Evolutionary conservation across 2,888 invertebrate genomes (phyloP).

Genomic region (Agapostemon virescens): DNA sequence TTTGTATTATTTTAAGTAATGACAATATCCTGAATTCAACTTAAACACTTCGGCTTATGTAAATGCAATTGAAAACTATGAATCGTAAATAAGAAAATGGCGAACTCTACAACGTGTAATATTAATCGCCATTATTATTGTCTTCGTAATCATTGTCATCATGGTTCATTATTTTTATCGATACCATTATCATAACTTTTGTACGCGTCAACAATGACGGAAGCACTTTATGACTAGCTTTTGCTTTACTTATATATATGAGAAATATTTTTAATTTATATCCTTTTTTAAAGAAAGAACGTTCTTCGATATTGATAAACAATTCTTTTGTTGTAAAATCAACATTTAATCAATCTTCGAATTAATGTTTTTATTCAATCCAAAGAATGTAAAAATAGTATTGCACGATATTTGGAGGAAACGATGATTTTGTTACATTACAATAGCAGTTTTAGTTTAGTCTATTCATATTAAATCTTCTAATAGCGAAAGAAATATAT

Average conservation of each 20-base stretch:
- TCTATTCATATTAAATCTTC: neutral
- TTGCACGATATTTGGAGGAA: neutral
- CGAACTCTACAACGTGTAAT: neutral
- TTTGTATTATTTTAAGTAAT: constrained; percentile 12
- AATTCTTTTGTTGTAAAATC: neutral
- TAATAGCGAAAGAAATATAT: neutral
- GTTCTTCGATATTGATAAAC: neutral
- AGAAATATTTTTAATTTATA: neutral
- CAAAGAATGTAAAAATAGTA: neutral
- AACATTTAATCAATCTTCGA: neutral
- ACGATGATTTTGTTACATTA: too few species aligned
- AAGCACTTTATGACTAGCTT: neutral
- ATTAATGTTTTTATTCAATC: too few species aligned
- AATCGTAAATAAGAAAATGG: neutral
- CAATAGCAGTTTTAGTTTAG: neutral
- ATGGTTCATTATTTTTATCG: neutral
- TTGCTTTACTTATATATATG: neutral
- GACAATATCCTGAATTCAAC: neutral
- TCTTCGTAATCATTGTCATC: neutral
- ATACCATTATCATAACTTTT: neutral
- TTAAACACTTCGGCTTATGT: neutral
- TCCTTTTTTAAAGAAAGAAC: too few species aligned
- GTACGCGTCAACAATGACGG: neutral
- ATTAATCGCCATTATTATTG: neutral
- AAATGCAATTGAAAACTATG: neutral